Base-by-base conservation (phyloP, 2,797 vertebrate species). In the Geotrypetes seraphini region DNA sequence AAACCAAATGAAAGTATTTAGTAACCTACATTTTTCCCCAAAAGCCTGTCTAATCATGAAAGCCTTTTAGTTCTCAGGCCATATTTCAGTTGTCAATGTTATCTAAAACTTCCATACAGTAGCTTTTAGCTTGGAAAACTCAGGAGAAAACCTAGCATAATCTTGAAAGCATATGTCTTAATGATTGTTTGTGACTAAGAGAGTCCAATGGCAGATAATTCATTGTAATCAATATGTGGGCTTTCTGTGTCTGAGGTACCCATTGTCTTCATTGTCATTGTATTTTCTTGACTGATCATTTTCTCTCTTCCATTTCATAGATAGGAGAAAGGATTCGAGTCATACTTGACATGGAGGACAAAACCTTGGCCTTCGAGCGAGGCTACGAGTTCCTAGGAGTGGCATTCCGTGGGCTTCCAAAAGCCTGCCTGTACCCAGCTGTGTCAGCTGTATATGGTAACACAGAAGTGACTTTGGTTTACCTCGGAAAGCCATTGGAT, bases 391-490 rank as follows among this genome's bases (percentile, higher is more conserved):
- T 98, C 65, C 79, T 99, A 9, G 96, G 96, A 22, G 81, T 99
- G 54, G 96, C 95, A 6, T 99, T 99, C 71, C 87, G 95, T 50
- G 95, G 95, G 74, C 83, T 99, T 39, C 96, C 96, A 22, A 97
- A 97, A 70, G 78, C 83, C 59, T 96, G 92, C 60, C 80, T 99
- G 25, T 99, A 92, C 58, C 96, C 96, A 5, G 96, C 96, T 15
- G 96, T 99, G 36, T 97, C 95, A 12, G 96, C 96, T 12, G 96
- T 99, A 5, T 99, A 99, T 13, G 96, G 96, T 34, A 99, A 99
- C 83, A 99, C 96, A 9, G 96, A 99, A 77, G 95, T 99, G 82
- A 98, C 96, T 63, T 92, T 99, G 94, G 96, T 99, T 51, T 99
- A 99, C 64, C 75, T 99, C 70, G 95, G 96, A 41, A 95, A 91